Conservation (phyloP, 2,797 vertebrate genomes). For the Decapterus maruadsi region DNA sequence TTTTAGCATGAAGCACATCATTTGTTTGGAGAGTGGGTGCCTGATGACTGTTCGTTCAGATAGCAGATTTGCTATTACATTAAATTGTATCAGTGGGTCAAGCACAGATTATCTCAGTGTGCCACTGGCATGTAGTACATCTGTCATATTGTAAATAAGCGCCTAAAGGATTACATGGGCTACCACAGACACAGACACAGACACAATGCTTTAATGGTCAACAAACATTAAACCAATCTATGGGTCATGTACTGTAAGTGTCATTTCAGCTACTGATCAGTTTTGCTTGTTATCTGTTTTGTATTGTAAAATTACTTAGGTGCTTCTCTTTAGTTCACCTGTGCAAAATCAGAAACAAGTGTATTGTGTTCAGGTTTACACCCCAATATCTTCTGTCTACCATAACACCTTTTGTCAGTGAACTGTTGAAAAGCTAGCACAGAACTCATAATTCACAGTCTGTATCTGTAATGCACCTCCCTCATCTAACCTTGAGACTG, state of each 20-base stretch:
- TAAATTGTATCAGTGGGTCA: conserved; percentile 75
- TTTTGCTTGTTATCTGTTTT: neutral
- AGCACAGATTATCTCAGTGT: conserved; percentile 67
- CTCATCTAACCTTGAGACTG: neutral
- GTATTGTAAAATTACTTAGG: neutral
- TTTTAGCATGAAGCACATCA: neutral
- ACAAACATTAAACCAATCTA: neutral
- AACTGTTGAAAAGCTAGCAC: neutral
- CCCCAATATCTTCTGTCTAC: too few relatives aligned
- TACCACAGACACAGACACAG: neutral
- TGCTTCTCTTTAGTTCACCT: neutral
- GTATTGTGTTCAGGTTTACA: neutral
- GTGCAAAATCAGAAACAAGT: neutral
- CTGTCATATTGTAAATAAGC: conserved; percentile 58
- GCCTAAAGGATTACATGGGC: conserved; percentile 45
- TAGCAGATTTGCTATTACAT: conserved; percentile 39
- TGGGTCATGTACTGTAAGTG: neutral
- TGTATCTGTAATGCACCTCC: neutral
- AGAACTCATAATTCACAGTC: neutral
- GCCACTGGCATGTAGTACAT: conserved; percentile 58
- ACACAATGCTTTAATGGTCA: conserved; percentile 18
- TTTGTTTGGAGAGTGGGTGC: conserved; percentile 23
- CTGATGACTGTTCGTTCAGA: conserved; percentile 34
- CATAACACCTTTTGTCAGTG: neutral
- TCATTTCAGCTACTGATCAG: neutral